Evolutionary conservation across 2,797 vertebrate genomes (phyloP), one percentile per base, ranked within the genome.

Genomic region (Halcyon smyrnensis): DNA sequence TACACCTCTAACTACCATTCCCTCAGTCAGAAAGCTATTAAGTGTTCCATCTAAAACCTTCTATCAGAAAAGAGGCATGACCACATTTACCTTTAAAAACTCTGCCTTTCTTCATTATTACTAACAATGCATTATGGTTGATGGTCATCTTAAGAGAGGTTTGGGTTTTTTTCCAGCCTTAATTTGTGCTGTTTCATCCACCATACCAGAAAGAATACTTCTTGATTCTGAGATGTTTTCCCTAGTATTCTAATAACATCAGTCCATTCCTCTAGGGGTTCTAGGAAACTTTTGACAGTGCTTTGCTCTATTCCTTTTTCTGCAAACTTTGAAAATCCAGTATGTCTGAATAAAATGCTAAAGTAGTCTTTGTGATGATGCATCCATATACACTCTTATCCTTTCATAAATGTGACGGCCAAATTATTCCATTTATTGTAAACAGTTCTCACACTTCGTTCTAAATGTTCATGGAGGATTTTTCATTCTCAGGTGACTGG

Each of bases 1-100:
- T 71, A 78, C 19, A 34, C 14, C 11, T 77, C 2, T 51, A 89
- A 83, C 50, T 75, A 76, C 12, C 48, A 5, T 43, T 92, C n/a
- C 8, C 37, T 74, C 51, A 17, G 62, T 75, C 45, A 91, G 62
- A 89, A 91, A 87, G 23, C 20, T 83, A 28, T 32, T 34, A 89
- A 93, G 41, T 39, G 32, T 30, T 95, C 41, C n/a, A 46, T 62
- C 64, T 62, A 81, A 97, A 95, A 94, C 37, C 65, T 92, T 95
- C 50, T 51, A 24, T 63, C 46, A 73, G 39, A 68, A 84, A n/a
- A 32, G 9, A 95, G 79, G 8, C 37, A 45, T 64, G 19, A 86
- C 77, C 92, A 23, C 36, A 48, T 74, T 86, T 46, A 73, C 27
- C 11, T 90, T 73, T 41, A 36, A 63, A 94, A 82, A 32, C 4